Evolutionary conservation across 2,888 invertebrate genomes (phyloP), one percentile per base, ranked within the genome.

Genomic region (Mantis religiosa): DNA sequence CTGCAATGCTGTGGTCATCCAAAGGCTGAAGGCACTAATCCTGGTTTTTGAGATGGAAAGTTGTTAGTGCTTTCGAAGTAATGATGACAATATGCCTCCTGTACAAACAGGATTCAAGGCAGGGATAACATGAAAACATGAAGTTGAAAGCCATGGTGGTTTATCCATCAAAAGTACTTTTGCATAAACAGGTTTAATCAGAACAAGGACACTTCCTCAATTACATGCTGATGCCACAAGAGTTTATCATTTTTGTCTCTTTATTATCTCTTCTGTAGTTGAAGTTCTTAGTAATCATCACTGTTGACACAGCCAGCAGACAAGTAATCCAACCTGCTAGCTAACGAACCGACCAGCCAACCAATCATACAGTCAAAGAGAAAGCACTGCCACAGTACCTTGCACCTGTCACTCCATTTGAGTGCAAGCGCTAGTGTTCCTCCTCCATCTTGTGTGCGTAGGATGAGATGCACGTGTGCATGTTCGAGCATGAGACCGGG

Each of bases 361-460:
- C 87, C 89, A 88, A 87, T 82, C 88, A 41, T 82, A 71, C 54
- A 71, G 81, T 82, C 82, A 82, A 87, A 87, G 87, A 87, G 30
- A 88, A 83, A 89, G 86, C 89, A 86, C 86, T 89, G 83, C 89
- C 90, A 96, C 96, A 94, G 95, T 96, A 96, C 96, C 96, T 96
- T 95, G 96, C 96, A 96, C 96, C 95, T 95, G 95, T 95, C 96
- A 94, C 96, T 96, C 96, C 92, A 95, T 95, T 96, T 96, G 96
- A 96, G 96, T 94, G 96, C 95, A 95, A 95, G 95, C 96, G 95
- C 96, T 94, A 92, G 96, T 95, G 95, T 95, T 94, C 93, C 92
- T 92, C 92, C 92, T 91, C 91, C 91, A 91, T 82, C 88, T 71
- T 91, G 91, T 90, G 91, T 92, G 92, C 93, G 93, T 92, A 92